Base-by-base conservation (phyloP, 2,888 invertebrate genomes). In the Hydrotaea cyrtoneurina region DNA sequence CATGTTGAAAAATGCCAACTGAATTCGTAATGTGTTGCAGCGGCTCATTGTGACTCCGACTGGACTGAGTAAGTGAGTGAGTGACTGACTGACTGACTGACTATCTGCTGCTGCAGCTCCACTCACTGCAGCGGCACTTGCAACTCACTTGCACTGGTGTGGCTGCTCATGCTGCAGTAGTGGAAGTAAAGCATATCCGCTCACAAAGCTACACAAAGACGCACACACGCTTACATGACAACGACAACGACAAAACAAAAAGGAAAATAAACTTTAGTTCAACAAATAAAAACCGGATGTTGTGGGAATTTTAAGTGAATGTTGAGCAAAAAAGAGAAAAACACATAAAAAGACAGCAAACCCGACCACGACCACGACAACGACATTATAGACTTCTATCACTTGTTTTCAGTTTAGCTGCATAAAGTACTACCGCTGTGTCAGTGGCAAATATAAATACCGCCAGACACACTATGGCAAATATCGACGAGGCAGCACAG, bases 171-270 rank as follows among this genome's bases (percentile, higher is more conserved):
- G 11, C 75, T 81, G 80, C 78, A 80, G 75, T 75, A 43, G 78
- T 82, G 85, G 85, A 85, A 85, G 85, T 85, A 82, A 85, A 80
- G 85, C 79, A 85, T 79, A 85, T 85, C 85, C 85, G 85, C 77
- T 82, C 69, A 4, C 46, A 69, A 23, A 69, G 43, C 13, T 5
- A 46, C 15, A 21, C 23, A 59, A 2, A 7, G 13, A 46, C 46
- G 66, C 66, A 17, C 39, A 21, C 55, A 7, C 7, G 7, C 31
- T 31, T 31, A 31, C 31, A 31, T 31, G 31, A 31, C 31, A 31
- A 15, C 59, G 55, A 21, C 53, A 73, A 43, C 19, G 17, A 19
- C 0, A 57, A 50, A 72, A 79, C 55, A 78, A 69, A 10, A 77
- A 78, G 19, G 3, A 31, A 31, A 57, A 13, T 75, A 46, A 81